phyloP scores from a whole-genome alignment of 2,113 vertebrate species.

The Sapajus apella region DNA sequence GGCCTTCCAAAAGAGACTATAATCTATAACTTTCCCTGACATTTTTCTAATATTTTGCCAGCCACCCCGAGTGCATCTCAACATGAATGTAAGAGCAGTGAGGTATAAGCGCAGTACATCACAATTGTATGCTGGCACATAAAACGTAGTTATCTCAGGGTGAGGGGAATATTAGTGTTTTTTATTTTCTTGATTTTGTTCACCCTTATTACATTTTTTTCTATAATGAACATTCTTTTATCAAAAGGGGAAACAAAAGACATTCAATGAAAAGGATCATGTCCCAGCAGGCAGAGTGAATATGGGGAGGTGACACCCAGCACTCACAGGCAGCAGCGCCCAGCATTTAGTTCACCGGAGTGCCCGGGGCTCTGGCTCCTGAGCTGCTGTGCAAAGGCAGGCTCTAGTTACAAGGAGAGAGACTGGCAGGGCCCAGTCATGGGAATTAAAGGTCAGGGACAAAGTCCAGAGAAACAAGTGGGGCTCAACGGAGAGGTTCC shows the following conservation, averaged over 20 bases:
- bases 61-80: no score
- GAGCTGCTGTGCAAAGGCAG: neutral
- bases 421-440: rapidly evolving
- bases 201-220: neutral
- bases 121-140: neutral
- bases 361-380: neutral
- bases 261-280: rapidly evolving
- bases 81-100: neutral
- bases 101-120: neutral
- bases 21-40: no score
- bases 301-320: neutral
- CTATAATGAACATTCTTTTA: neutral
- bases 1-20: no score
- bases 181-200: neutral
- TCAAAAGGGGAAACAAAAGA: neutral
- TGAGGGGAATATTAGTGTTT: neutral
- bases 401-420: neutral
- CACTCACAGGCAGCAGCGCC: rapidly evolving
- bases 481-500: neutral
- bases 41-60: no score
- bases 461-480: neutral
- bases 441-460: neutral
- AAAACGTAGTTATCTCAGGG: no score
- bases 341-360: neutral
- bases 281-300: neutral